A percentile compares a stretch with the other conserved stretches of the same genome.
These are phyloP conservation scores for Terrapene triunguis DNA, from an alignment of 2,113 vertebrate species.

Conservation along the genomic window DNA sequence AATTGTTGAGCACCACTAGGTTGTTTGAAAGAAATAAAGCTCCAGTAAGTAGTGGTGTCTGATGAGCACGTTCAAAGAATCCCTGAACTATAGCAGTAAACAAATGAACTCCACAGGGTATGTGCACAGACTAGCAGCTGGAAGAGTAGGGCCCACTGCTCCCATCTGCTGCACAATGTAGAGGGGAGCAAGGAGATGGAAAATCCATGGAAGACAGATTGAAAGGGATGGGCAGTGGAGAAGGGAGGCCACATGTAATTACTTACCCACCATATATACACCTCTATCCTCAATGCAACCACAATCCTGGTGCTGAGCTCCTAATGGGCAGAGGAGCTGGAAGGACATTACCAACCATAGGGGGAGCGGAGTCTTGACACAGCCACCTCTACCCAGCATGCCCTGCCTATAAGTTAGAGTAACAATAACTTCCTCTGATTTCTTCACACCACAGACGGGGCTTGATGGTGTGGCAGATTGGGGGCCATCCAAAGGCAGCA, in stretches of 20 bases:
- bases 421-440: background rate
- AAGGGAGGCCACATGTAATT: background rate
- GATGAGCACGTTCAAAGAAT: constrained; percentile 51
- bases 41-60: constrained; percentile 29
- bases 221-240: background rate
- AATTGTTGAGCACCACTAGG: constrained; percentile 63
- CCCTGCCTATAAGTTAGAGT: background rate
- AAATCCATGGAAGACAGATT: background rate
- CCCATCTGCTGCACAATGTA: constrained; percentile 13
- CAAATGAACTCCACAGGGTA: constrained; percentile 57
- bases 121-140: constrained; percentile 16
- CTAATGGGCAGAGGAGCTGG: background rate
- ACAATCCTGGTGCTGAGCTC: background rate
- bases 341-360: background rate
- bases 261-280: background rate
- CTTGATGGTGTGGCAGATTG: background rate
- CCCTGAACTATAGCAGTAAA: constrained; percentile 35
- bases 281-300: background rate
- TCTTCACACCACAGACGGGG: background rate
- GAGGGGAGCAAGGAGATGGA: background rate
- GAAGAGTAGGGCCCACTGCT: background rate
- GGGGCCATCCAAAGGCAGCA: background rate
- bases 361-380: background rate
- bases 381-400: background rate
- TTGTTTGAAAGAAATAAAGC: constrained; percentile 14